phyloP scores from a whole-genome alignment of 2,888 invertebrate genomes.

The Yponomeuta sedellus region DNA sequence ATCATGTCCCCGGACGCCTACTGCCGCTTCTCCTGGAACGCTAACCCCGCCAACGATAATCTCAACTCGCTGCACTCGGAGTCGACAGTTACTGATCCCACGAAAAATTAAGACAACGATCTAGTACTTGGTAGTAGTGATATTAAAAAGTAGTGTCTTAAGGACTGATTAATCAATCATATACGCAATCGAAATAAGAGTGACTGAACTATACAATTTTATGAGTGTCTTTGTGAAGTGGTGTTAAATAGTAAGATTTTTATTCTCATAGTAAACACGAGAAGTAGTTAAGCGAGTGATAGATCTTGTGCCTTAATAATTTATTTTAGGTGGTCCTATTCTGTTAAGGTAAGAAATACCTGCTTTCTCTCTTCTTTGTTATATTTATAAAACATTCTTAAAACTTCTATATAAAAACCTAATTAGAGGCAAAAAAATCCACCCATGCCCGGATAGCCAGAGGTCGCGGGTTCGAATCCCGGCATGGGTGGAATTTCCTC shows the following conservation, averaged over 20 bases:
- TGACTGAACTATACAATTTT: slow-evolving; percentile 43
- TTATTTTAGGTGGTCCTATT: slow-evolving; percentile 69
- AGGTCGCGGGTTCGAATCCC: too few relatives aligned
- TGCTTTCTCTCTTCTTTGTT: background rate
- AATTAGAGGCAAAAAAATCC: too few relatives aligned
- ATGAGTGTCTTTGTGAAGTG: background rate
- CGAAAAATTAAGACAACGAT: slow-evolving; percentile 52
- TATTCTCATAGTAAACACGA: background rate
- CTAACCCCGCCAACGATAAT: slow-evolving; percentile 66
- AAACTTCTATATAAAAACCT: too few relatives aligned
- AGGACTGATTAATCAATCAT: slow-evolving; percentile 23
- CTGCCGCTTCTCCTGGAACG: slow-evolving; percentile 71
- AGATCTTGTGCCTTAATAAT: slow-evolving; percentile 76
- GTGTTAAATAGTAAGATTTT: background rate
- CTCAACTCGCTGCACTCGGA: slow-evolving; percentile 60
- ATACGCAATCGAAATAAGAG: slow-evolving; percentile 24
- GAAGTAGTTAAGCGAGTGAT: slow-evolving; percentile 43
- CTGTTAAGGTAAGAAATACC: slow-evolving; percentile 57
- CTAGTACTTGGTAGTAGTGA: slow-evolving; percentile 33
- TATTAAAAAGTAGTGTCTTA: slow-evolving; percentile 45
- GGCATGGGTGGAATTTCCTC: too few relatives aligned
- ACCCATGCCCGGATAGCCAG: too few relatives aligned
- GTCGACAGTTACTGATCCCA: slow-evolving; percentile 46
- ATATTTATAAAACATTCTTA: background rate
- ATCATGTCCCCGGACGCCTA: slow-evolving; percentile 68